A percentile compares a stretch with the other conserved stretches of the same genome.
Conservation (phyloP, 2,113 vertebrate genomes). For the Oriolus oriolus region DNA sequence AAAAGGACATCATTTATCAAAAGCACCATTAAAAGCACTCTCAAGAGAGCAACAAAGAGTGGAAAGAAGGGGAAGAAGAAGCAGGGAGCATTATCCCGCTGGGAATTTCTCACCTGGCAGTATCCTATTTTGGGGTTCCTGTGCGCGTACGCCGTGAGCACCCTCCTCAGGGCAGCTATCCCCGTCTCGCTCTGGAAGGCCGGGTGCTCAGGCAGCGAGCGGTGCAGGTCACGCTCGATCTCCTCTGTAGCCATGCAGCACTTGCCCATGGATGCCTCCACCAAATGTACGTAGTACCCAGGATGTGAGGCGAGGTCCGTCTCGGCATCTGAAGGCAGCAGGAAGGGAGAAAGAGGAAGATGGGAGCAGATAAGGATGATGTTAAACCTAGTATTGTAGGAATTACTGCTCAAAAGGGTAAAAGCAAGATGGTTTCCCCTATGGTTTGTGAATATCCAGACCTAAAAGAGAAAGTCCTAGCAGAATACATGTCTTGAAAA, state of each 20-base stretch:
- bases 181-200: conserved; percentile 92
- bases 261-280: conserved; percentile 86
- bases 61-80: neutral
- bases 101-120: conserved; percentile 82
- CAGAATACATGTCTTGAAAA: neutral
- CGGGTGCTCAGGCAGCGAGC: conserved; percentile 91
- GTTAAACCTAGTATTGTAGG: neutral
- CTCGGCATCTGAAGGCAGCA: conserved; percentile 73
- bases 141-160: conserved; percentile 90
- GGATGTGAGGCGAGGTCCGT: conserved; percentile 80
- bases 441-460: neutral
- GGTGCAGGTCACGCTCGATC: conserved; percentile 94
- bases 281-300: conserved; percentile 82
- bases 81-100: rapidly evolving
- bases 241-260: conserved; percentile 87
- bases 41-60: neutral
- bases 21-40: neutral
- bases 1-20: neutral
- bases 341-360: neutral
- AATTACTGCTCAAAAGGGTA: neutral
- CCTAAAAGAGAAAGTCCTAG: neutral
- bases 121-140: conserved; percentile 97
- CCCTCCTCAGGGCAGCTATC: conserved; percentile 86
- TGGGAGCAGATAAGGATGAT: rapidly evolving
- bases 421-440: neutral